Evolutionary conservation across 2,888 invertebrate genomes (phyloP).

Genomic region (Nemotelus pantherinus): DNA sequence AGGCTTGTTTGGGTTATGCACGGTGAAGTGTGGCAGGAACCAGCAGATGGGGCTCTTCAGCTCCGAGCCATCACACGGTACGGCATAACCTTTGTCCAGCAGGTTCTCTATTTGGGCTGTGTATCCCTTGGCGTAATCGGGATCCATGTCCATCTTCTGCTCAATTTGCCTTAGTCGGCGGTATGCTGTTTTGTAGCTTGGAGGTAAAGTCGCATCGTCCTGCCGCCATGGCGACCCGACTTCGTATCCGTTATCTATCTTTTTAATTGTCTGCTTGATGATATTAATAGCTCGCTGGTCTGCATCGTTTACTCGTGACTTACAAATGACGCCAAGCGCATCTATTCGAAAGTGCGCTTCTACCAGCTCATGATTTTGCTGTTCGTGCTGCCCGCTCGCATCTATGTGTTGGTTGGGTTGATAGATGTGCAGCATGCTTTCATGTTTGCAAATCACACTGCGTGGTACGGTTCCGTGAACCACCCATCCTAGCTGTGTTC

Average conservation of each 20-base stretch:
- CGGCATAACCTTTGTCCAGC: not conserved
- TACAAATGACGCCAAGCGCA: not conserved
- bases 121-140: not conserved
- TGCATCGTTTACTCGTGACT: not conserved
- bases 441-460: not conserved
- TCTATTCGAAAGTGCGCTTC: not conserved
- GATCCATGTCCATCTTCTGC: not conserved
- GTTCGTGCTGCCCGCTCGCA: not conserved
- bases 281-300: slow-evolving; percentile 1
- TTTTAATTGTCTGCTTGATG: not conserved
- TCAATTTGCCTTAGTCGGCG: not conserved
- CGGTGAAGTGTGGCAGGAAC: slow-evolving; percentile 14
- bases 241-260: not conserved
- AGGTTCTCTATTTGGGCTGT: slow-evolving; percentile 8
- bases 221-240: not conserved
- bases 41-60: not conserved
- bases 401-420: slow-evolving; percentile 13
- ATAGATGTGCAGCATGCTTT: slow-evolving; percentile 6
- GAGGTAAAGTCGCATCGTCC: not conserved
- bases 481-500: not conserved
- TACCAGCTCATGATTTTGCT: not conserved
- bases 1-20: slow-evolving; percentile 6
- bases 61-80: not conserved
- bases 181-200: not conserved
- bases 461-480: not conserved